These are phyloP conservation scores for Aplocera efformata DNA, from an alignment of 2,888 invertebrate species.

Conservation along the genomic window DNA sequence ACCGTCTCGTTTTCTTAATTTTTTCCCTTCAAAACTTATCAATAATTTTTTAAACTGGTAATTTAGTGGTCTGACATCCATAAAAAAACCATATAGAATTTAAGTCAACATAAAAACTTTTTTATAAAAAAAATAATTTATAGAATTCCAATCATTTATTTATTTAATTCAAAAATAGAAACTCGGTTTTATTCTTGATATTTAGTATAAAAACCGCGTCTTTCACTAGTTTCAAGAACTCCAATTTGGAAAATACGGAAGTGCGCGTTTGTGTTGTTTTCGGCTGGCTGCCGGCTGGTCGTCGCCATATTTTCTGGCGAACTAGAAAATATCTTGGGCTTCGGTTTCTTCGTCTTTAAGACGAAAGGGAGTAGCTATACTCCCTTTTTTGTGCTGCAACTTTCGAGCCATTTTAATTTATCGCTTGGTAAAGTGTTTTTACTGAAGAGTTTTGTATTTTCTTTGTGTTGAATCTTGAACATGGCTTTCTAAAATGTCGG, in stretches of 20 bases:
- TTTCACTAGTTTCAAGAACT: background rate
- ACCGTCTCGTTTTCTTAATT: too few relatives aligned
- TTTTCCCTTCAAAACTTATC: too few relatives aligned
- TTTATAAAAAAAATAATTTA: constrained; percentile 1
- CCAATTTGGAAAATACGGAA: constrained; percentile 44
- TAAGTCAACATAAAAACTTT: constrained; percentile 10
- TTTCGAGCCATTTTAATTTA: constrained; percentile 50
- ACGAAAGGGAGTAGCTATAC: constrained; percentile 84
- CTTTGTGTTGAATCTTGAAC: constrained; percentile 82
- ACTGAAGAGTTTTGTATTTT: constrained; percentile 65
- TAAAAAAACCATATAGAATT: constrained; percentile 1
- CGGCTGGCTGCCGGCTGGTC: constrained; percentile 79
- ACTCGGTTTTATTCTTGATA: too few relatives aligned
- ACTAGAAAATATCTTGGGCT: constrained; percentile 66
- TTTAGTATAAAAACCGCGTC: too few relatives aligned
- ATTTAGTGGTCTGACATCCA: background rate
- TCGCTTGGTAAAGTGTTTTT: constrained; percentile 54
- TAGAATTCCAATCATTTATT: background rate
- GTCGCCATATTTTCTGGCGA: constrained; percentile 88
- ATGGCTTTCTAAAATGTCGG: constrained; percentile 92
- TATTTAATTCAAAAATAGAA: constrained; percentile 11
- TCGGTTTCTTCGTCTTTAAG: constrained; percentile 82
- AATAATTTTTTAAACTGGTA: background rate
- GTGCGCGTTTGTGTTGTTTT: constrained; percentile 60
- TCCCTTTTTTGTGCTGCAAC: constrained; percentile 73